Evolutionary conservation across 2,888 invertebrate genomes (phyloP), one percentile per base, ranked within the genome.

Genomic region (Schrankia costaestrigalis): DNA sequence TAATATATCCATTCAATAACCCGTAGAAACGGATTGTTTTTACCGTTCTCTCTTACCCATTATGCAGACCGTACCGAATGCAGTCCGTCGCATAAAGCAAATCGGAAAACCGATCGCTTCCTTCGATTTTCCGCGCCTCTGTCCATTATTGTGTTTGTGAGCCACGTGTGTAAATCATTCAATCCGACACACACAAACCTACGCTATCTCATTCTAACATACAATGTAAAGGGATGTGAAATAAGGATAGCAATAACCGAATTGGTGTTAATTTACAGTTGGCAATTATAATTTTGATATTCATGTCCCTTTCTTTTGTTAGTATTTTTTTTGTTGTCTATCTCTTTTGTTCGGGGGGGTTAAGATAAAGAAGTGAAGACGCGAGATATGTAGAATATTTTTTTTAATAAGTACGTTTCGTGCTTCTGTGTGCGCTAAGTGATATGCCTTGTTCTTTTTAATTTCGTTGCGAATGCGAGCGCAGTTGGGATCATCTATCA

Each of bases 381-480:
- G 78, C 73, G 73, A 81, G 86, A 87, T 86, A 86, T 87, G 86
- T 86, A 85, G 86, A 81, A 78, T 79, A n/a, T n/a, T n/a, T n/a
- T 85, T 85, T 85, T 85, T 80, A 83, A 82, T 81, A 84, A 85
- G 79, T 85, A 77, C 77, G 13, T n/a, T n/a, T n/a, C 73, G 63
- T 80, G 83, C 78, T 71, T 74, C 80, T 79, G 85, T 85, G 86
- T 85, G 84, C 84, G 78, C 84, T 86, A 86, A 86, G 85, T 87
- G 86, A 86, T 87, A 85, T 85, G 85, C 72, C 85, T 82, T 85
- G 85, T 85, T 86, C 85, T 84, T 87, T 86, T 87, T 86, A 86
- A 86, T 87, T 87, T 85, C 78, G 84, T 85, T 80, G 75, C 67
- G 80, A 76, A 72, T 75, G 79, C 73, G 67, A 58, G 66, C 67